These are phyloP conservation scores for Lipophrys pholis DNA, from an alignment of 2,113 vertebrate genomes.

Conservation along the genomic window DNA sequence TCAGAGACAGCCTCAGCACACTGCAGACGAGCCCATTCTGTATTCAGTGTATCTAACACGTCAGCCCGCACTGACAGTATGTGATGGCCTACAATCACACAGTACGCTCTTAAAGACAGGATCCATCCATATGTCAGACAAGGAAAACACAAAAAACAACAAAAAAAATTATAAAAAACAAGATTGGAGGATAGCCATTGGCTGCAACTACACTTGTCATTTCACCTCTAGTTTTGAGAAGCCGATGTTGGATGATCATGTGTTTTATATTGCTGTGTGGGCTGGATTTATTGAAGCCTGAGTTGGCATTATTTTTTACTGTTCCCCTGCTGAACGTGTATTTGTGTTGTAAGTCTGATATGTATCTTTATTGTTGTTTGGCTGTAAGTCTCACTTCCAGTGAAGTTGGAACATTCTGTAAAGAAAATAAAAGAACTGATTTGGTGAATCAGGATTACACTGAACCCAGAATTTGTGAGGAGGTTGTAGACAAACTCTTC, in stretches of 20 bases:
- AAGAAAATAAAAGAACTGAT: too few species aligned
- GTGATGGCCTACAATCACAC: conserved; percentile 76
- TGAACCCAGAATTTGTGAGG: too few species aligned
- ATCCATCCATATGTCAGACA: conserved; percentile 56
- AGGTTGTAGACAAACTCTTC: too few species aligned
- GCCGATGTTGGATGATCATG: conserved; percentile 8
- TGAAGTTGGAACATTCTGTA: too few species aligned
- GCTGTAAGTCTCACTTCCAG: too few species aligned
- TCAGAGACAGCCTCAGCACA: conserved; percentile 74
- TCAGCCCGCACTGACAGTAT: conserved; percentile 73
- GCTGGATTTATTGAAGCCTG: conserved; percentile 15
- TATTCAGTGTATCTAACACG: conserved; percentile 70
- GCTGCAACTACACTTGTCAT: conserved; percentile 51
- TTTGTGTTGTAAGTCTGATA: neutral
- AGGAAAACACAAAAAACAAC: neutral
- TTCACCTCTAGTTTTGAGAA: conserved; percentile 36
- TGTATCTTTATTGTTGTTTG: too few species aligned
- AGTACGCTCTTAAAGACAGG: conserved; percentile 63
- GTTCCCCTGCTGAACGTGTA: neutral
- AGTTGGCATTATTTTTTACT: conserved; percentile 2
- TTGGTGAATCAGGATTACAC: too few species aligned
- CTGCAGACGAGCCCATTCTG: conserved; percentile 69
- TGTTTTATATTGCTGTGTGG: conserved; percentile 7
- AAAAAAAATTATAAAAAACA: neutral
- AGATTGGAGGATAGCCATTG: conserved; percentile 48